Evolutionary conservation across 2,113 vertebrate species (phyloP).

Genomic region (Festucalex cinctus): DNA sequence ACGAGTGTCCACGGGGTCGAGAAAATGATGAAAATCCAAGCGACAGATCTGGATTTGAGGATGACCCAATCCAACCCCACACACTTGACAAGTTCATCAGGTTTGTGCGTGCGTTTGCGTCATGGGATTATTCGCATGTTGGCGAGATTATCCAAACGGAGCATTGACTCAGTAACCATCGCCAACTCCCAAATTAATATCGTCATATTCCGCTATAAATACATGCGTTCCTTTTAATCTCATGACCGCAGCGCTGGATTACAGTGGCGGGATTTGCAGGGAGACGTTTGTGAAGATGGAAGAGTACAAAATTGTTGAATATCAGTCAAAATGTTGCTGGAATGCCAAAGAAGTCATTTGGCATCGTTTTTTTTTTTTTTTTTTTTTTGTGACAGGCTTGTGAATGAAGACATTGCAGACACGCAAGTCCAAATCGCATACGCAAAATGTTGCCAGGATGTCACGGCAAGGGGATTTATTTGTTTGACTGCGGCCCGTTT

Average conservation of each 20-base stretch:
- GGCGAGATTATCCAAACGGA: slow-evolving; percentile 18
- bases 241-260: slow-evolving; percentile 18
- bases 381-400: slow-evolving; percentile 17
- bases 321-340: not conserved
- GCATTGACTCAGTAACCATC: not conserved
- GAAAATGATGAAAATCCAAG: not conserved
- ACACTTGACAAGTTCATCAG: not conserved
- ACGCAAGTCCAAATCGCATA: not conserved
- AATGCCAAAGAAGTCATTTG: slow-evolving; percentile 13
- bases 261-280: slow-evolving; percentile 1
- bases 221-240: slow-evolving; percentile 9
- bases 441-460: slow-evolving; percentile 13
- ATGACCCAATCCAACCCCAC: too few relatives aligned
- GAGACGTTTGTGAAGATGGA: not conserved
- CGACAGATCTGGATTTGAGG: not conserved
- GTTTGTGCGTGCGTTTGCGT: not conserved
- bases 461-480: slow-evolving; percentile 21
- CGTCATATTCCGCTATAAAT: slow-evolving; percentile 7
- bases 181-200: slow-evolving; percentile 3
- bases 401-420: slow-evolving; percentile 31
- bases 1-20: slow-evolving; percentile 6
- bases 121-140: slow-evolving; percentile 27
- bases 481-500: slow-evolving; percentile 23
- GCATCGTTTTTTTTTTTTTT: too few relatives aligned
- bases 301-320: not conserved